Percentiles rank a stretch among this genome's conserved stretches.
Conservation (phyloP, 2,113 vertebrate genomes). For the Aplodontia rufa region DNA sequence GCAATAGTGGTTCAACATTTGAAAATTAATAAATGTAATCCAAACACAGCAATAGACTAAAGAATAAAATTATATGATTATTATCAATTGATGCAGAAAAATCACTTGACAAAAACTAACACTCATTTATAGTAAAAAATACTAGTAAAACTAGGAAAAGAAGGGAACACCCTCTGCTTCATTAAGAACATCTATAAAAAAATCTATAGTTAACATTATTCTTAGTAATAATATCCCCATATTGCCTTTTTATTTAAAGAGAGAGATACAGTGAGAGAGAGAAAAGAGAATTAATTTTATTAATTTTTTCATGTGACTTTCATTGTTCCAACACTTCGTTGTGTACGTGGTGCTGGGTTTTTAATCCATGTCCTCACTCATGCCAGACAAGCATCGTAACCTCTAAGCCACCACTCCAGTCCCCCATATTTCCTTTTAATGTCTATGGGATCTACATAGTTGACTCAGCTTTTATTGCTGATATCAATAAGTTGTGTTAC, state of each 20-base stretch:
- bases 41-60: background rate
- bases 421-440: background rate
- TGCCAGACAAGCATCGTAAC: too few relatives aligned
- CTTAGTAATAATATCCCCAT: background rate
- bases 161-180: background rate
- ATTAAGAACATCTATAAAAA: background rate
- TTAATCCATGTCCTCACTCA: too few relatives aligned
- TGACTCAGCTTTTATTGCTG: background rate
- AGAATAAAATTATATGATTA: background rate
- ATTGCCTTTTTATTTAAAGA: too few relatives aligned
- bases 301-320: too few relatives aligned
- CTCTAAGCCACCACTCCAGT: too few relatives aligned
- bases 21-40: background rate
- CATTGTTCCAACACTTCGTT: too few relatives aligned
- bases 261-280: too few relatives aligned
- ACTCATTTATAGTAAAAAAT: background rate
- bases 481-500: background rate
- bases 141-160: background rate
- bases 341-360: too few relatives aligned
- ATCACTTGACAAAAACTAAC: background rate
- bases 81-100: background rate
- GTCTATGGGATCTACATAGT: background rate
- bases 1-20: background rate
- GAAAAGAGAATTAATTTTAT: too few relatives aligned
- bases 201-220: background rate